Percentiles rank a stretch among this genome's conserved stretches.
Conservation (phyloP, 2,797 vertebrate species). For the Parauchenoglanis punctatus region DNA sequence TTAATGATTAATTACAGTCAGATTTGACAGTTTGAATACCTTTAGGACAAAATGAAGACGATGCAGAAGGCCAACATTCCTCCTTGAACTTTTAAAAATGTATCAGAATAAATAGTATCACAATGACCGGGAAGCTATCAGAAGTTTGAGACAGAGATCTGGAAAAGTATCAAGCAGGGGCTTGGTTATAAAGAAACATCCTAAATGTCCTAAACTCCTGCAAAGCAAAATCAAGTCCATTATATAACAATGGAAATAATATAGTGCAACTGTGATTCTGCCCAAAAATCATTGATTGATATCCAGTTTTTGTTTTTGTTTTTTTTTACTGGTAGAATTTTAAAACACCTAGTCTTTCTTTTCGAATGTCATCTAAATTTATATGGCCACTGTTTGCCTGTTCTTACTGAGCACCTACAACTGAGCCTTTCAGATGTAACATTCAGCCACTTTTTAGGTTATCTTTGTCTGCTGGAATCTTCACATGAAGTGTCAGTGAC, state of each 20-base stretch:
- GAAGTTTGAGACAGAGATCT: not conserved
- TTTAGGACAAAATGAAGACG: not conserved
- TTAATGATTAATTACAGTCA: slow-evolving; percentile 5
- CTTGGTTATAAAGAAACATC: not conserved
- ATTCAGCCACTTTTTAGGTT: not conserved
- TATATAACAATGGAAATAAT: not conserved
- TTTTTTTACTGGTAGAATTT: not conserved
- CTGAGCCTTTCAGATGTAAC: not conserved
- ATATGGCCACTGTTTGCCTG: not conserved
- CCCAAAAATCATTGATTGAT: not conserved
- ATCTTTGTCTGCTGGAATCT: not conserved
- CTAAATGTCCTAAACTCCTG: not conserved
- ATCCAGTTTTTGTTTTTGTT: not conserved
- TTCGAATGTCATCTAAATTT: not conserved
- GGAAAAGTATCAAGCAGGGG: not conserved
- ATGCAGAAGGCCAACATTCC: not conserved
- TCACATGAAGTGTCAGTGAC: not conserved
- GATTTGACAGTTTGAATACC: not conserved
- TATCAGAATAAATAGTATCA: not conserved
- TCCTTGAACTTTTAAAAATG: not conserved
- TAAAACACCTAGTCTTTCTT: not conserved
- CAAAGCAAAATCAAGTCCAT: not conserved
- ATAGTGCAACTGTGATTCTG: not conserved
- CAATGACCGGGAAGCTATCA: not conserved
- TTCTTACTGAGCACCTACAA: not conserved